Conservation (phyloP, 2,797 vertebrate species). For the Carapus acus region DNA sequence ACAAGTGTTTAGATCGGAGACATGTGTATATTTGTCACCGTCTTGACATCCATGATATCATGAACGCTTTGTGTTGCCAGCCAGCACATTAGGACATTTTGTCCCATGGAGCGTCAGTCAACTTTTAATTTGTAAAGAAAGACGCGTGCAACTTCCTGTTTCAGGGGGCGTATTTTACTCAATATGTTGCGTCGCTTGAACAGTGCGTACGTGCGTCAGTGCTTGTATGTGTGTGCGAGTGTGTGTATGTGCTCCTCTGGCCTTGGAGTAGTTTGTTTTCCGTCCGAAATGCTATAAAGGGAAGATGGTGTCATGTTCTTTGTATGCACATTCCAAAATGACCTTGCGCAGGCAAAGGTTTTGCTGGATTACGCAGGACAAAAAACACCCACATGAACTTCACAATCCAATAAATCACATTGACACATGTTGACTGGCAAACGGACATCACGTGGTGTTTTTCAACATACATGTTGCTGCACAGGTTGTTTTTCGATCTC, state of each 20-base stretch:
- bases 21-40: no score
- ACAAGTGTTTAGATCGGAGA: no score
- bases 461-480: not conserved
- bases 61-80: no score
- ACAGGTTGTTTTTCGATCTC: no score
- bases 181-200: conserved; percentile 22
- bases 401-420: not conserved
- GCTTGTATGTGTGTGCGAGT: not conserved
- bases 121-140: conserved; percentile 44
- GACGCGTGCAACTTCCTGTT: conserved; percentile 20
- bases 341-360: not conserved
- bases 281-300: not conserved
- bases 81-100: not conserved
- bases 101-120: not conserved
- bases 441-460: no score
- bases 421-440: no score
- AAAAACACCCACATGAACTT: not conserved
- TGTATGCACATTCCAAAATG: not conserved
- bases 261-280: conserved; percentile 7
- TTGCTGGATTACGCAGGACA: not conserved
- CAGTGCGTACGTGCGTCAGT: conserved; percentile 39
- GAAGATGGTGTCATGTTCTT: not conserved
- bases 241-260: no score
- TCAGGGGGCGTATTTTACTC: not conserved
- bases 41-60: no score